Percentiles rank a stretch among this genome's conserved stretches.
Evolutionary conservation across 2,888 invertebrate species (phyloP).

Genomic region (Dynastes grantii): DNA sequence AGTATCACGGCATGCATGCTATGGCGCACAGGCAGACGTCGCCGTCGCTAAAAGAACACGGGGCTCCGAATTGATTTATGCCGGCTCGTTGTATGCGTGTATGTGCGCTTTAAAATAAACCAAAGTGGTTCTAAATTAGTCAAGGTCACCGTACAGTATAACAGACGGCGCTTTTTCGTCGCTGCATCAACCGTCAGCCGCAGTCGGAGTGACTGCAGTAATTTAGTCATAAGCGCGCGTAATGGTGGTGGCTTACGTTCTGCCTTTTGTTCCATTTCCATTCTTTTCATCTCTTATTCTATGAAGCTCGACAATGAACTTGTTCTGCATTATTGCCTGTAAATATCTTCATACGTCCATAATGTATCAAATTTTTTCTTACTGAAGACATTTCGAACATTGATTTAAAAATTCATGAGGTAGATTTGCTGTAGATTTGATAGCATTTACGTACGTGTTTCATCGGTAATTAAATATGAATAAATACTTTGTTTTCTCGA

Average conservation of each 20-base stretch:
- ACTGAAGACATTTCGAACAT: no score
- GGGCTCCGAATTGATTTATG: constrained; percentile 39
- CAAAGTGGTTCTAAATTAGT: constrained; percentile 45
- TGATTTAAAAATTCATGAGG: no score
- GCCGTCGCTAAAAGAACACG: constrained; percentile 1
- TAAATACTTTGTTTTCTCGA: no score
- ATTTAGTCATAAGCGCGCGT: constrained; percentile 31
- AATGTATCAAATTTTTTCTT: no score
- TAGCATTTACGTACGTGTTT: no score
- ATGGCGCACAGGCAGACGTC: constrained; percentile 13
- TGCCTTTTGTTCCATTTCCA: constrained; percentile 7
- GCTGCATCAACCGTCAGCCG: constrained; percentile 13
- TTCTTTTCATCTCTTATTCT: neutral
- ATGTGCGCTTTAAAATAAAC: constrained; percentile 41
- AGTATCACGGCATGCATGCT: neutral
- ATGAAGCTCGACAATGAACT: no score
- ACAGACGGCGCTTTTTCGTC: constrained; percentile 25
- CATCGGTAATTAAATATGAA: no score
- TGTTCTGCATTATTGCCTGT: no score
- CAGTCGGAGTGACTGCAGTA: constrained; percentile 25
- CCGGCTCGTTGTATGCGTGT: constrained; percentile 20
- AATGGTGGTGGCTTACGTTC: constrained; percentile 28
- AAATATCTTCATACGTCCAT: no score
- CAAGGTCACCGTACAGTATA: constrained; percentile 41
- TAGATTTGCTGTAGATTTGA: no score